A percentile compares a stretch with the other conserved stretches of the same genome.
These are phyloP conservation scores for Neotoxoptera formosana DNA, from an alignment of 1,140 invertebrate genomes.

Conservation along the genomic window DNA sequence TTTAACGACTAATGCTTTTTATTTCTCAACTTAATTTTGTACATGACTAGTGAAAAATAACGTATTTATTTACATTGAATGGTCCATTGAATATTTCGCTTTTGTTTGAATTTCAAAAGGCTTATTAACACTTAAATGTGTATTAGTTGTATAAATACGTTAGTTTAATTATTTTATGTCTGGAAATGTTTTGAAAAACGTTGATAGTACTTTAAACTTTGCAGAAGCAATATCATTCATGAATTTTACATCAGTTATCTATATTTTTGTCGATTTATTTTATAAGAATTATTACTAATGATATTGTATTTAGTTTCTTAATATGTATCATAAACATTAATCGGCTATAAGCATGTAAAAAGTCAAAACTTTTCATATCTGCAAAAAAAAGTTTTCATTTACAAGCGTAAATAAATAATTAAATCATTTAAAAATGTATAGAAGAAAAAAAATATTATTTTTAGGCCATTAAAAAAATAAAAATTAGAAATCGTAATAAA, in stretches of 20 bases:
- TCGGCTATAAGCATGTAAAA: background rate
- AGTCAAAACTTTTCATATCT: background rate
- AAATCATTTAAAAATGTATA: background rate
- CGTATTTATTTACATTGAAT: constrained; percentile 32
- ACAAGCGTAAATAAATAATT: background rate
- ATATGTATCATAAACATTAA: background rate
- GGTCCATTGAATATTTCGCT: background rate
- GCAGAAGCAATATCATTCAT: background rate
- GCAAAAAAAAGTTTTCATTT: background rate
- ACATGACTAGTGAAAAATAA: constrained; percentile 24
- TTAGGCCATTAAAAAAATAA: background rate
- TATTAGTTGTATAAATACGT: background rate
- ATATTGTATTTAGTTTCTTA: background rate
- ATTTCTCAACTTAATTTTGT: constrained; percentile 29
- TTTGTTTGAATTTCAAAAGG: background rate
- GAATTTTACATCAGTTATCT: background rate
- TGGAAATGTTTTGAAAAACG: background rate
- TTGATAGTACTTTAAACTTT: background rate
- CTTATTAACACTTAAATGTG: constrained; percentile 19
- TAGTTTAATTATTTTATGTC: background rate
- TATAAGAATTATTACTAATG: background rate
- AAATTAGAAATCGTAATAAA: background rate
- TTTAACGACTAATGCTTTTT: constrained; percentile 37
- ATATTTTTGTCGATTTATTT: background rate
- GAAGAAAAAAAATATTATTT: background rate